Conservation (phyloP, 2,888 invertebrate species). For the Halocaridina rubra region DNA sequence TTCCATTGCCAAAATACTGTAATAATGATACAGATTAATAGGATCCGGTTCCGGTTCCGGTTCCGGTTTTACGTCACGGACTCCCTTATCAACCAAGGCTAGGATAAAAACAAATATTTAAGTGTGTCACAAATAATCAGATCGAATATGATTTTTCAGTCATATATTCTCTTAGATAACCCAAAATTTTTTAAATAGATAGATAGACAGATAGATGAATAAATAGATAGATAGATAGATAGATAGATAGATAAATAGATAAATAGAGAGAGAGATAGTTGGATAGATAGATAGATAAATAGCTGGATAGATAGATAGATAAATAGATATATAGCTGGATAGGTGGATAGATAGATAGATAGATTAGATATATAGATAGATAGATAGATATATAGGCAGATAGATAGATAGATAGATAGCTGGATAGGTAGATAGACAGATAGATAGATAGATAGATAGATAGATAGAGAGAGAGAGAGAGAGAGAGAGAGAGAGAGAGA, state of each 20-base stretch:
- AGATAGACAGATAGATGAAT: background rate
- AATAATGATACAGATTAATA: too few species aligned
- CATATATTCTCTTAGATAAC: too few species aligned
- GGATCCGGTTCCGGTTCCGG: too few species aligned
- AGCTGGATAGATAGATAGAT: background rate
- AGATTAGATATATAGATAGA: background rate
- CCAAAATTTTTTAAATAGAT: too few species aligned
- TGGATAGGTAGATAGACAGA: background rate
- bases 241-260: background rate
- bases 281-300: background rate
- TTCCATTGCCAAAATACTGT: slow-evolving; percentile 49
- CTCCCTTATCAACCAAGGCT: too few species aligned
- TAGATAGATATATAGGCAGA: background rate
- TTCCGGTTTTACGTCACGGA: too few species aligned
- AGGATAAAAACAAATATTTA: too few species aligned
- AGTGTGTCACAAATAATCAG: too few species aligned
- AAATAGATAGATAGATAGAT: background rate
- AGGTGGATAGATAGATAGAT: background rate
- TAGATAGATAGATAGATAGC: background rate
- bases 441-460: too few species aligned
- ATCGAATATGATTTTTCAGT: too few species aligned
- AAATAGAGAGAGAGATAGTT: background rate
- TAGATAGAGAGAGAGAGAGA: background rate
- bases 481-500: background rate
- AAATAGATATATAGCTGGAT: background rate